Evolutionary conservation across 1,140 invertebrate genomes (phyloP).

Genomic region (Nautilus pompilius): DNA sequence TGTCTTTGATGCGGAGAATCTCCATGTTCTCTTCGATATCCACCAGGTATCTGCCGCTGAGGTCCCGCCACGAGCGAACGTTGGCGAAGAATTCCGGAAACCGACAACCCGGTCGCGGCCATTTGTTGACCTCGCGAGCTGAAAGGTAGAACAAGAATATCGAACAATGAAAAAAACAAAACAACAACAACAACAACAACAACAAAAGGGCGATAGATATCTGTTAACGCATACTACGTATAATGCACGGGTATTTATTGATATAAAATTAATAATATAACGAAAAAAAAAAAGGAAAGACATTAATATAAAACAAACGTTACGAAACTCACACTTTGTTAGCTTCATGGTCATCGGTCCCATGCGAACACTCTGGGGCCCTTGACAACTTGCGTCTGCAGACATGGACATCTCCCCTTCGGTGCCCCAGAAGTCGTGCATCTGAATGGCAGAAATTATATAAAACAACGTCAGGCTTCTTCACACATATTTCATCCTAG

Average conservation of each 20-base stretch:
- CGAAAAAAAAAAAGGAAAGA: too few species aligned
- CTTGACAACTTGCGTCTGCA: conserved; percentile 33
- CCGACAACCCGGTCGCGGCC: conserved; percentile 9
- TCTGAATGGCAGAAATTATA: conserved; percentile 19
- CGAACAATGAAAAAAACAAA: too few species aligned
- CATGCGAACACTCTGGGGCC: conserved; percentile 21
- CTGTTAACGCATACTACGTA: too few species aligned
- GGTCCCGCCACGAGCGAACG: conserved; percentile 16
- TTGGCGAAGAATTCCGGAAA: conserved; percentile 17
- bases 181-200: too few species aligned
- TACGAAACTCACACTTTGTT: too few species aligned
- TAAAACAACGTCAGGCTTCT: too few species aligned
- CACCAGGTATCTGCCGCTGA: conserved; percentile 14
- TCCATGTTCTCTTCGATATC: conserved; percentile 18
- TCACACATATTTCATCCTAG: too few species aligned
- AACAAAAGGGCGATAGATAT: too few species aligned
- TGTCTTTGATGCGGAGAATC: conserved; percentile 17
- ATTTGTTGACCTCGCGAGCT: conserved; percentile 11
- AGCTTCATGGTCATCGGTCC: conserved; percentile 24
- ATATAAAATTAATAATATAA: too few species aligned
- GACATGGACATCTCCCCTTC: conserved; percentile 33
- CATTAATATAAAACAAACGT: too few species aligned
- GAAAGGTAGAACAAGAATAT: neutral
- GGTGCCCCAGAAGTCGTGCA: conserved; percentile 26
- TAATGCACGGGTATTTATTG: too few species aligned